Evolutionary conservation across 2,113 vertebrate genomes (phyloP).

Genomic region (Pseudorasbora parva): DNA sequence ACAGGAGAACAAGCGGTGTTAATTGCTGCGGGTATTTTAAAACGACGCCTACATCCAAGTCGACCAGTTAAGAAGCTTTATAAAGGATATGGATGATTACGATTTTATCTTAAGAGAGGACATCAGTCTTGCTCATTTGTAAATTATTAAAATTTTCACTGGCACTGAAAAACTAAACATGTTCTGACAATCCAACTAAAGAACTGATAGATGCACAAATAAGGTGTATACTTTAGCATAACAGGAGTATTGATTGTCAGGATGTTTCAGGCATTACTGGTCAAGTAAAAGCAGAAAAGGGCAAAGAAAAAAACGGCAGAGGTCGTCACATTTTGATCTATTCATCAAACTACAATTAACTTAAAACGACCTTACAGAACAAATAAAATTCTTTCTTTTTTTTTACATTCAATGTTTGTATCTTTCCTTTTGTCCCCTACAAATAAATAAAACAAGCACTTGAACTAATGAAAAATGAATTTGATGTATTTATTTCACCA

Average conservation of each 20-base stretch:
- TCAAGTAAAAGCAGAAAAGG: neutral
- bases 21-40: slow-evolving; percentile 41
- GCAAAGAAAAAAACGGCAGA: neutral
- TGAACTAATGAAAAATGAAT: neutral
- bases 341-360: no score
- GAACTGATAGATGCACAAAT: neutral
- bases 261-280: neutral
- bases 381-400: no score
- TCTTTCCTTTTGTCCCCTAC: neutral
- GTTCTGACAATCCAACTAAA: neutral
- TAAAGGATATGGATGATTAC: neutral
- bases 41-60: neutral
- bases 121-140: neutral
- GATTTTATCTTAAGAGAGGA: neutral
- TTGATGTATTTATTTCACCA: neutral
- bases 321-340: neutral
- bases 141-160: neutral
- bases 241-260: neutral
- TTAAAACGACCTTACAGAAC: neutral
- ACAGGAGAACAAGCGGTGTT: slow-evolving; percentile 42
- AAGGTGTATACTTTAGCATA: neutral
- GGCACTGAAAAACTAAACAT: neutral
- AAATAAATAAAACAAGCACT: neutral
- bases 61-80: neutral
- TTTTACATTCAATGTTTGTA: neutral